Evolutionary conservation across 2,888 invertebrate species (phyloP).

Genomic region (Cephus runcator): DNA sequence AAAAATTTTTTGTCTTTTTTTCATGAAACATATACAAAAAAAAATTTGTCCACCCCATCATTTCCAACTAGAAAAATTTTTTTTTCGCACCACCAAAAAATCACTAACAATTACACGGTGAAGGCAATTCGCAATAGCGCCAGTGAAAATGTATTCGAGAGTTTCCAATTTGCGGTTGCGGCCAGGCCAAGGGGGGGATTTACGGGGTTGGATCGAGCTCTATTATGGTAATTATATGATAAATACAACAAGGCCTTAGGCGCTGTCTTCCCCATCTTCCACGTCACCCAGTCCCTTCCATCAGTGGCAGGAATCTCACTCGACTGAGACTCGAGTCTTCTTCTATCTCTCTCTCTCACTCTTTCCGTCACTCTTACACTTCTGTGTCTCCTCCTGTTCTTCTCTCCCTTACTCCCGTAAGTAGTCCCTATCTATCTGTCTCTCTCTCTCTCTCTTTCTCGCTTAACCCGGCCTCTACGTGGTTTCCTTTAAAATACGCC

Average conservation of each 20-base stretch:
- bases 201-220: constrained; percentile 46
- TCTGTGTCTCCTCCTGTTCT: constrained; percentile 14
- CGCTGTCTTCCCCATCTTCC: constrained; percentile 47
- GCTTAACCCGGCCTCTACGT: constrained; percentile 29
- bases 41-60: too few species aligned
- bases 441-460: constrained; percentile 25
- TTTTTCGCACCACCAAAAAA: background rate
- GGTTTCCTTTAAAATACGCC: constrained; percentile 61
- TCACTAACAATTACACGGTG: background rate
- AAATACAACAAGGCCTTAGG: constrained; percentile 64
- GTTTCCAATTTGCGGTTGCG: constrained; percentile 63
- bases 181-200: constrained; percentile 24
- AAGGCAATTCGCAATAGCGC: constrained; percentile 14
- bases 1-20: background rate
- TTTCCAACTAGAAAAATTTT: too few species aligned
- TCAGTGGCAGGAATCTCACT: constrained; percentile 57
- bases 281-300: constrained; percentile 45
- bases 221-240: constrained; percentile 66
- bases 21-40: too few species aligned
- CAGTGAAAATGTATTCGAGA: constrained; percentile 57
- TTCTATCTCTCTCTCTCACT: constrained; percentile 16
- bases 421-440: background rate
- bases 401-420: constrained; percentile 12
- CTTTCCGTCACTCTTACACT: constrained; percentile 13
- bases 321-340: constrained; percentile 27